phyloP scores from a whole-genome alignment of 2,113 vertebrate species.

The Paracanthobrama guichenoti region DNA sequence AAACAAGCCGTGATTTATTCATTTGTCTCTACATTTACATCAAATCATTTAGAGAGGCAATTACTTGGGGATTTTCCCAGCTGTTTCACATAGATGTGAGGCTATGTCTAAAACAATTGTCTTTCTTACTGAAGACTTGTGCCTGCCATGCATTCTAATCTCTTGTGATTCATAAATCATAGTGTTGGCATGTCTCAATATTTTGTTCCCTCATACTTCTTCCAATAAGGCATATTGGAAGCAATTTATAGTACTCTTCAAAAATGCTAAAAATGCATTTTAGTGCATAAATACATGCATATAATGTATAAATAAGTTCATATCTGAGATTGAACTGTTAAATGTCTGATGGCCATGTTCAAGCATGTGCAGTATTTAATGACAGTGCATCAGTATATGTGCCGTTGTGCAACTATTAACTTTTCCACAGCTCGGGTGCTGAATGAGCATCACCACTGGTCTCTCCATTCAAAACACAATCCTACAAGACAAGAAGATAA shows the following conservation, averaged over 20 bases:
- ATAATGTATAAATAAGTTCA: background rate
- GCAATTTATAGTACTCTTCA: background rate
- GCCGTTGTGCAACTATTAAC: background rate
- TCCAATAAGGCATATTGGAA: background rate
- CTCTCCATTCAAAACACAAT: conserved; percentile 34
- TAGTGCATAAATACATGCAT: background rate
- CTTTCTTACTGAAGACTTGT: background rate
- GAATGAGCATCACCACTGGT: background rate
- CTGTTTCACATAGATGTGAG: conserved; percentile 11
- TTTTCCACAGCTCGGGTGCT: background rate
- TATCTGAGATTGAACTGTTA: background rate
- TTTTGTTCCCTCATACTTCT: background rate
- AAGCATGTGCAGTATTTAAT: background rate
- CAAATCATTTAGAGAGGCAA: conserved; percentile 37
- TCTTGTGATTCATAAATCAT: background rate
- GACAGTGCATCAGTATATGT: background rate
- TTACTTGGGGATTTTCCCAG: conserved; percentile 32
- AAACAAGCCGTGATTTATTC: conserved; percentile 43
- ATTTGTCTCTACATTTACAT: conserved; percentile 39
- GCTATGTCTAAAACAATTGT: conserved; percentile 27
- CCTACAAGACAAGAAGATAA: conserved; percentile 36
- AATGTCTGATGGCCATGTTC: background rate
- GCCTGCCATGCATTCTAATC: background rate
- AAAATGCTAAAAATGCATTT: background rate
- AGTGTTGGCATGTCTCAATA: background rate